These are phyloP conservation scores for Hirundichthys speculiger DNA, from an alignment of 2,113 vertebrate genomes.

Conservation along the genomic window DNA sequence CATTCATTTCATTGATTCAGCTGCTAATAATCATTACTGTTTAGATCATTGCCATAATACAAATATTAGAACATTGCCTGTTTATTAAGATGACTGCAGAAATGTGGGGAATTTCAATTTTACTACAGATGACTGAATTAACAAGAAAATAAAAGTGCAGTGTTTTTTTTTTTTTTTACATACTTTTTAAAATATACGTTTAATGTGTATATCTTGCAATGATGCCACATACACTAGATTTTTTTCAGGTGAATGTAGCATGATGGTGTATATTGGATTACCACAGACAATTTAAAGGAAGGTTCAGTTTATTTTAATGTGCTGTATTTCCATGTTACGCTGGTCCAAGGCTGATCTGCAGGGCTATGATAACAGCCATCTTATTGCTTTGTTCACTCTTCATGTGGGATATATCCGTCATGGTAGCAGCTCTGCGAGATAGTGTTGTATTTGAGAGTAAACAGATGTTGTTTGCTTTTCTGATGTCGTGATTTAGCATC, in stretches of 20 bases:
- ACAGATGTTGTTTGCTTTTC: constrained; percentile 83
- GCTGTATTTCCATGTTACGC: background rate
- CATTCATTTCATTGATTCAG: constrained; percentile 17
- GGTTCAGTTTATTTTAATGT: too few species aligned
- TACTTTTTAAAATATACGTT: too few species aligned
- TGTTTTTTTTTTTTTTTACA: background rate
- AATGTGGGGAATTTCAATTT: constrained; percentile 4
- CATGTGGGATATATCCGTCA: constrained; percentile 54
- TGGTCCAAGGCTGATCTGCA: background rate
- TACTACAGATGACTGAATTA: background rate
- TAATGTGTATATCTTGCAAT: too few species aligned
- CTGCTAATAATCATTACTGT: background rate
- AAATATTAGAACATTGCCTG: background rate
- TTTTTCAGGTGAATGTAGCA: too few species aligned
- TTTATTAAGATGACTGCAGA: constrained; percentile 4
- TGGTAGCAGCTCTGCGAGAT: constrained; percentile 58
- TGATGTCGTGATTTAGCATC: constrained; percentile 77
- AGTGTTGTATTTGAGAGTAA: constrained; percentile 73
- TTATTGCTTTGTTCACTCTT: constrained; percentile 52
- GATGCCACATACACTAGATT: too few species aligned
- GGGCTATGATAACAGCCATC: constrained; percentile 27
- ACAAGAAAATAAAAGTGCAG: background rate
- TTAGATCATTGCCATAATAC: constrained; percentile 1
- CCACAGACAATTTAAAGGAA: too few species aligned
- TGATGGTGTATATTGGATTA: too few species aligned